Evolutionary conservation across 2,888 invertebrate species (phyloP).

Genomic region (Odontomyia ornata): DNA sequence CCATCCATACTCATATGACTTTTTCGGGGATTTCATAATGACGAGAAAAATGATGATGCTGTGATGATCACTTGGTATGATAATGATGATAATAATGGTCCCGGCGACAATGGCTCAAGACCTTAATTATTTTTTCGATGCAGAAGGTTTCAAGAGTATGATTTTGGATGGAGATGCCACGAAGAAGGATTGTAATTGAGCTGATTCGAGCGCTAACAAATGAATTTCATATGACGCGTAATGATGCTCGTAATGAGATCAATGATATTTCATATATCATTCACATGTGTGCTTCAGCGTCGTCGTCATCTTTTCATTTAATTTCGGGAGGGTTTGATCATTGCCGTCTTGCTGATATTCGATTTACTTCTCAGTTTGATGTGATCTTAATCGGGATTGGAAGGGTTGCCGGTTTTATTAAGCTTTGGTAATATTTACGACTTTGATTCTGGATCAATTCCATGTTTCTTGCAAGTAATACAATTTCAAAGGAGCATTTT

Average conservation of each 20-base stretch:
- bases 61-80: background rate
- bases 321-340: background rate
- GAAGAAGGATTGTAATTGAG: too few relatives aligned
- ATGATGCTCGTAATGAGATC: slow-evolving; percentile 24
- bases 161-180: too few relatives aligned
- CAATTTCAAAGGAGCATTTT: too few relatives aligned
- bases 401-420: background rate
- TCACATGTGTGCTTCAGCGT: slow-evolving; percentile 1
- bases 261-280: slow-evolving; percentile 36
- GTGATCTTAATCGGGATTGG: background rate
- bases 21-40: background rate
- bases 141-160: background rate
- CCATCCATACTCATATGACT: background rate
- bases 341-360: background rate
- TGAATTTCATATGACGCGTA: background rate
- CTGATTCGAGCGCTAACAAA: background rate
- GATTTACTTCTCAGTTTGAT: background rate
- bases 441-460: too few relatives aligned
- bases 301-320: background rate
- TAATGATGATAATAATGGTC: slow-evolving; percentile 12
- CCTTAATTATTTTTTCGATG: slow-evolving; percentile 14
- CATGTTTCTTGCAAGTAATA: too few relatives aligned
- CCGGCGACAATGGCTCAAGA: slow-evolving; percentile 38
- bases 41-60: background rate
- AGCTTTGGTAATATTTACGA: too few relatives aligned